phyloP scores from a whole-genome alignment of 2,888 invertebrate genomes.

The Elysia crispata region DNA sequence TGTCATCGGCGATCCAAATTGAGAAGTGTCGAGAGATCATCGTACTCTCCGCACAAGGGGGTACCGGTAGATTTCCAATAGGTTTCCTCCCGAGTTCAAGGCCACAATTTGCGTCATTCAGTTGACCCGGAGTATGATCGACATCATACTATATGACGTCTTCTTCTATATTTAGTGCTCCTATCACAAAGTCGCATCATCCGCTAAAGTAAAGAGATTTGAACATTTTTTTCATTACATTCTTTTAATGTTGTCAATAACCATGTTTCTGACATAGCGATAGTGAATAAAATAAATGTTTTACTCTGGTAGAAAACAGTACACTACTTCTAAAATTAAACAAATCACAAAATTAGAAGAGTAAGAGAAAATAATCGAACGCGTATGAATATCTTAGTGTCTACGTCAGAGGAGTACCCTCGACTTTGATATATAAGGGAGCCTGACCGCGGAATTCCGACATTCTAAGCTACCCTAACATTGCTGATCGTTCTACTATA shows the following conservation, averaged over 20 bases:
- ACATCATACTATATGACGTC: slow-evolving; percentile 38
- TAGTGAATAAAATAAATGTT: not conserved
- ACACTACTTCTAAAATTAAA: not conserved
- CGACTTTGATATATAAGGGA: slow-evolving; percentile 23
- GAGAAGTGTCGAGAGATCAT: too few relatives aligned
- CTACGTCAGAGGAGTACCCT: slow-evolving; percentile 44
- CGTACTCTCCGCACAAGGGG: too few relatives aligned
- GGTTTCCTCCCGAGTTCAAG: slow-evolving; percentile 42
- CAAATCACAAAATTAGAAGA: not conserved
- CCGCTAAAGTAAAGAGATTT: not conserved
- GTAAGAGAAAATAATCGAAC: not conserved
- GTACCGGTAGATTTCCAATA: slow-evolving; percentile 17
- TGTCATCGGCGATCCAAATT: too few relatives aligned
- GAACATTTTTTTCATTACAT: not conserved
- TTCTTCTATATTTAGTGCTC: slow-evolving; percentile 40
- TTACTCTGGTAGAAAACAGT: not conserved
- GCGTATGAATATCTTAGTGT: slow-evolving; percentile 37
- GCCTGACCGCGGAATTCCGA: slow-evolving; percentile 29
- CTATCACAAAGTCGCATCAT: not conserved
- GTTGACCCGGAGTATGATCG: slow-evolving; percentile 9
- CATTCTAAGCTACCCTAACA: slow-evolving; percentile 6
- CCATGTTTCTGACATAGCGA: not conserved
- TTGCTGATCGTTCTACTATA: too few relatives aligned
- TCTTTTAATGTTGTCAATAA: too few relatives aligned
- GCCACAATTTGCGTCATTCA: slow-evolving; percentile 40